Evolutionary conservation across 2,888 invertebrate species (phyloP), one percentile per base, ranked within the genome.

Genomic region (Thalpophila matura): DNA sequence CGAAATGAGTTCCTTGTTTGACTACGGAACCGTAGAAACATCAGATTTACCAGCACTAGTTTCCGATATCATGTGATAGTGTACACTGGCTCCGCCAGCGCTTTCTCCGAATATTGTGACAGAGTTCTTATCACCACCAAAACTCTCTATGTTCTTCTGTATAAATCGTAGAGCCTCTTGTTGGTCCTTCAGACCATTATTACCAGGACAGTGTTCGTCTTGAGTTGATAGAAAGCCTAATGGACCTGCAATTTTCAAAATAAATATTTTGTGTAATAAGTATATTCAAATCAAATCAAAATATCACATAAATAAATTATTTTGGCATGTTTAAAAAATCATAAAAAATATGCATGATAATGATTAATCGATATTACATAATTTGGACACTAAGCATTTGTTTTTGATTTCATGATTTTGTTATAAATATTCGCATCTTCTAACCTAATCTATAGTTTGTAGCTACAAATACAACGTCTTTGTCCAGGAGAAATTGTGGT

Each of bases 91-190:
- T 0, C 96, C 97, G 3, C 97, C 97, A 0, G 97, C 97, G 79
- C 97, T 97, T 79, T 97, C 96, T 0, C 97, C 97, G 70, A 97
- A 97, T 51, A 97, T 91, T 0, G 97, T 97, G 0, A 97, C 96
- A 6, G 95, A 95, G 22, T 95, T 86, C 1, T 95, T 95, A 86
- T 97, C 95, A 0, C 97, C 97, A 0, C 96, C 96, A 63, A 97
- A 97, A 20, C 91, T 88, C 37, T 89, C 93, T 24, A 97, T 96
- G 62, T 95, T 96, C 58, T 95, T 94, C 63, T 96, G 95, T 12
- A 97, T 94, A 92, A 97, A 97, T 58, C 96, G 91, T 0, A 97
- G 88, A 0, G 96, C 96, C 60, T 95, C 95, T 78, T 84, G 92
- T 77, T 97, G 97, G 86, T 97, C 97, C 80, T 97, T 97, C 5